phyloP scores from a whole-genome alignment of 2,888 invertebrate genomes.

The Candidula unifasciata region DNA sequence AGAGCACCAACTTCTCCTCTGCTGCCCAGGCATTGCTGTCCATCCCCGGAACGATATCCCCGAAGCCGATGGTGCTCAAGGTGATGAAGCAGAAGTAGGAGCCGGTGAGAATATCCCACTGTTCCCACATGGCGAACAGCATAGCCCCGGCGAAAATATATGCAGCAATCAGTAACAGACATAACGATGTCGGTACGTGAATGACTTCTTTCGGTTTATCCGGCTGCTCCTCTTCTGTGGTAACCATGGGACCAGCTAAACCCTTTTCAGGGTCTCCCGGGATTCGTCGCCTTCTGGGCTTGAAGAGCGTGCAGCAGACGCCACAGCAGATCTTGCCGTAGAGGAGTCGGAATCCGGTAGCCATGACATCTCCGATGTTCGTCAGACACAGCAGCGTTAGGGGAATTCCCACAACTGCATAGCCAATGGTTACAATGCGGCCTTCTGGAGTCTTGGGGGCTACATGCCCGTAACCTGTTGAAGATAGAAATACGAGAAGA shows the following conservation, averaged over 20 bases:
- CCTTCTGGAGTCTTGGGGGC: slow-evolving; percentile 74
- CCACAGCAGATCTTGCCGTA: slow-evolving; percentile 79
- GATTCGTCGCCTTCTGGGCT: slow-evolving; percentile 60
- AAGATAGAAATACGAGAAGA: neutral
- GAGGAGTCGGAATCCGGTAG: slow-evolving; percentile 80
- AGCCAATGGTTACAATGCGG: slow-evolving; percentile 75
- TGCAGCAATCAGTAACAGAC: slow-evolving; percentile 74
- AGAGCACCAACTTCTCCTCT: slow-evolving; percentile 74
- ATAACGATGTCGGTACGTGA: slow-evolving; percentile 76
- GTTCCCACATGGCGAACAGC: slow-evolving; percentile 76
- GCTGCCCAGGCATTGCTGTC: slow-evolving; percentile 69
- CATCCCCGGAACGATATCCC: slow-evolving; percentile 74
- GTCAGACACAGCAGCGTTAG: slow-evolving; percentile 75
- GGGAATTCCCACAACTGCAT: slow-evolving; percentile 76
- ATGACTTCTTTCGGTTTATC: slow-evolving; percentile 68
- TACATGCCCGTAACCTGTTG: slow-evolving; percentile 72
- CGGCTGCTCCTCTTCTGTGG: slow-evolving; percentile 62
- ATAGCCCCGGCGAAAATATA: slow-evolving; percentile 76
- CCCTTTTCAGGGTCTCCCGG: slow-evolving; percentile 67
- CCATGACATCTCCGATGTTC: slow-evolving; percentile 77
- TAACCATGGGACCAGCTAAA: slow-evolving; percentile 54
- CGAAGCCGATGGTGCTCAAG: slow-evolving; percentile 77
- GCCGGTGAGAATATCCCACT: slow-evolving; percentile 73
- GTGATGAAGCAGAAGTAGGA: slow-evolving; percentile 78
- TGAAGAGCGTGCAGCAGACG: slow-evolving; percentile 70